phyloP scores from a whole-genome alignment of 2,113 vertebrate genomes.

The Neofelis nebulosa region DNA sequence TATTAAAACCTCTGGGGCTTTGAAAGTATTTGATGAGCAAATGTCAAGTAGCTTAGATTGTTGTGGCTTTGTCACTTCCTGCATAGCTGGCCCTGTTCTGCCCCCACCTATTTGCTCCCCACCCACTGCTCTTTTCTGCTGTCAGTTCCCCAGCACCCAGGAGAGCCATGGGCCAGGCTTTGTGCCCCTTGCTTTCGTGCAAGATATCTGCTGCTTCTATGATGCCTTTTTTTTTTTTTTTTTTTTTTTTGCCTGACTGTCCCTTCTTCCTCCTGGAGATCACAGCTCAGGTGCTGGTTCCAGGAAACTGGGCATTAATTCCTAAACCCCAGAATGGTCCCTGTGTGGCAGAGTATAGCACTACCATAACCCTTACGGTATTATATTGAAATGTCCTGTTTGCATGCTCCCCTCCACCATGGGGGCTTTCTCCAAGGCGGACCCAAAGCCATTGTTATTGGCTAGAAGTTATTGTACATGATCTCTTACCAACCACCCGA shows the following conservation, averaged over 20 bases:
- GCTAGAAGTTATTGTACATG: neutral
- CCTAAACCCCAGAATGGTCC: neutral
- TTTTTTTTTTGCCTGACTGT: neutral
- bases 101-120: neutral
- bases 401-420: neutral
- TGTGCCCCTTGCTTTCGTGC: neutral
- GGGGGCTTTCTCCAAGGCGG: neutral
- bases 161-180: neutral
- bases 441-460: neutral
- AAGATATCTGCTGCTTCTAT: neutral
- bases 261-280: neutral
- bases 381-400: neutral
- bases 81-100: neutral
- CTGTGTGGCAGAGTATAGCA: neutral
- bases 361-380: neutral
- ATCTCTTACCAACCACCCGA: neutral
- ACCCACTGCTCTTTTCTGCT: neutral
- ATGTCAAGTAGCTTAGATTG: neutral
- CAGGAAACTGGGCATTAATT: neutral
- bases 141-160: too few species aligned
- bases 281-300: neutral
- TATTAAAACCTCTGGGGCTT: neutral
- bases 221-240: neutral
- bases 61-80: neutral
- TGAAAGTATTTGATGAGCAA: neutral